These are phyloP conservation scores for Rhabdomys pumilio DNA, from an alignment of 2,797 vertebrate species.

Conservation along the genomic window DNA sequence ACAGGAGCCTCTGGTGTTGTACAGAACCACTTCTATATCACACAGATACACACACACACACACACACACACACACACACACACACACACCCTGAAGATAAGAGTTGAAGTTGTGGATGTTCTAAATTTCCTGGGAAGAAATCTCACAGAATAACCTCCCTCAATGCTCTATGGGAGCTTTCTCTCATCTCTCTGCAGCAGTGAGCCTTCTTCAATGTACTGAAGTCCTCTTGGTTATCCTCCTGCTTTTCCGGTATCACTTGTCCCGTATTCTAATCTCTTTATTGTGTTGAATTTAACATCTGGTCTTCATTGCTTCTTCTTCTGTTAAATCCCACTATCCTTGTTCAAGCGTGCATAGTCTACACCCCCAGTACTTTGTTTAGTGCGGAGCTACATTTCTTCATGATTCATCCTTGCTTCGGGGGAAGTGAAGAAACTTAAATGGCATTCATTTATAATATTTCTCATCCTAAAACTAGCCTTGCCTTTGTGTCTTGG, in stretches of 20 bases:
- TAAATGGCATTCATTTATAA: background rate
- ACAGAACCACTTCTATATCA: background rate
- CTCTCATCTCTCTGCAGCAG: background rate
- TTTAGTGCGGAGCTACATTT: background rate
- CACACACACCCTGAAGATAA: background rate
- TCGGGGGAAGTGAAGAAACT: background rate
- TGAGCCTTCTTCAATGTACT: background rate
- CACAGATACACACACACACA: no score
- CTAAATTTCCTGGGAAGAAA: background rate
- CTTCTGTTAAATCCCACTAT: background rate
- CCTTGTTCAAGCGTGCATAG: background rate
- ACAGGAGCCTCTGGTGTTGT: background rate
- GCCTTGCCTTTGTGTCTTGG: background rate
- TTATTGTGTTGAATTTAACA: background rate
- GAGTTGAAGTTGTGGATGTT: background rate
- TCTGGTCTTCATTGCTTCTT: background rate
- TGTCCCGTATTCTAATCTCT: no score
- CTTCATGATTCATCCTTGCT: background rate
- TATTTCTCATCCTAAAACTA: slow-evolving; percentile 14
- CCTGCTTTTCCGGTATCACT: background rate
- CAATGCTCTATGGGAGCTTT: background rate
- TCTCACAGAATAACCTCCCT: background rate
- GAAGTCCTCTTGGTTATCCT: background rate
- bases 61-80: no score
- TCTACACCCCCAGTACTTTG: background rate